Conservation (phyloP, 2,113 vertebrate genomes). For the Podarcis raffonei region DNA sequence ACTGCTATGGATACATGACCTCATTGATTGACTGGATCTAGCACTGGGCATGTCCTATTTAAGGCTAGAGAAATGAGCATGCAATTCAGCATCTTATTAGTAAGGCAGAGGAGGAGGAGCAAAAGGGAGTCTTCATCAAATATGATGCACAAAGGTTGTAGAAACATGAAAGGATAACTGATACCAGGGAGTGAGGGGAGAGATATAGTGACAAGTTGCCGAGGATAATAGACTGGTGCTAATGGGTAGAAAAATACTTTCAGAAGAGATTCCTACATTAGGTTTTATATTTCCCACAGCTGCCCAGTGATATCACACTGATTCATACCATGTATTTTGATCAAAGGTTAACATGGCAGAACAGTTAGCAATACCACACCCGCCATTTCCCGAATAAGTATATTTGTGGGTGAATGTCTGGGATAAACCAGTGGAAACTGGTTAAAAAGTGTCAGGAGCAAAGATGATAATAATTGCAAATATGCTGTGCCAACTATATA, state of each 20-base stretch:
- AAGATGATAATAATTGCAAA: slow-evolving; percentile 38
- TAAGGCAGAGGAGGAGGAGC: too few species aligned
- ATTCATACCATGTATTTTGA: background rate
- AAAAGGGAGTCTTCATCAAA: background rate
- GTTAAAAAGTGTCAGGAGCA: slow-evolving; percentile 39
- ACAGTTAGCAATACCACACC: background rate
- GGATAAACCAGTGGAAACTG: slow-evolving; percentile 44
- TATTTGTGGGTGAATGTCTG: background rate
- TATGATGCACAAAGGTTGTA: background rate
- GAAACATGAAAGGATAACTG: background rate
- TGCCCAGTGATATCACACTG: background rate
- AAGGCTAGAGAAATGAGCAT: too few species aligned
- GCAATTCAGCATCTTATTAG: background rate
- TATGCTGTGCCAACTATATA: slow-evolving; percentile 35
- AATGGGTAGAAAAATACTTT: background rate
- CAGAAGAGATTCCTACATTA: background rate
- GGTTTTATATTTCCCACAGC: background rate
- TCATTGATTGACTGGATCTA: too few species aligned
- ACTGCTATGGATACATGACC: too few species aligned
- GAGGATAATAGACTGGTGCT: background rate
- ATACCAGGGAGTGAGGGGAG: background rate
- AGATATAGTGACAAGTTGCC: background rate
- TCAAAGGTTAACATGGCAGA: background rate
- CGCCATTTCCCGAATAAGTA: background rate
- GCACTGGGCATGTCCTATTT: background rate